A percentile compares a stretch with the other conserved stretches of the same genome.
Evolutionary conservation across 2,113 vertebrate genomes (phyloP).

Genomic region (Grammomys surdaster): DNA sequence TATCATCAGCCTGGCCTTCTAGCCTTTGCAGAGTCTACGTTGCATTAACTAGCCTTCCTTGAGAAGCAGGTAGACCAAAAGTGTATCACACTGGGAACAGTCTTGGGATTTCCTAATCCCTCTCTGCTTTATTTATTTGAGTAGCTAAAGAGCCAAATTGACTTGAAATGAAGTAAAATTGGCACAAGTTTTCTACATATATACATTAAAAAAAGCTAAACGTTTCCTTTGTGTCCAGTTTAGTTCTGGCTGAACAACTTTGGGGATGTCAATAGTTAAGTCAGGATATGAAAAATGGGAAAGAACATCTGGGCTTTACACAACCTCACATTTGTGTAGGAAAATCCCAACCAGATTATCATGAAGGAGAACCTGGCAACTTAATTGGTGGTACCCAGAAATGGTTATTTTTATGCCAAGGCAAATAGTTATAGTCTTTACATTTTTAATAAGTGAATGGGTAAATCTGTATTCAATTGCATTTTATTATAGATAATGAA

Average conservation of each 20-base stretch:
- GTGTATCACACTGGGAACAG: neutral
- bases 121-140: conserved; percentile 25
- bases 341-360: neutral
- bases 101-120: neutral
- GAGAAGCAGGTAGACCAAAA: neutral
- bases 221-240: neutral
- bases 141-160: neutral
- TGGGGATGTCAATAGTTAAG: neutral
- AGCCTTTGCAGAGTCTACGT: neutral
- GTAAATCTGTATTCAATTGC: neutral
- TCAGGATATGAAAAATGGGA: neutral
- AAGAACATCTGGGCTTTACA: neutral
- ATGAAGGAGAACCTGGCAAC: neutral
- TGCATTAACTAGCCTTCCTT: neutral
- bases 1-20: neutral
- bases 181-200: neutral
- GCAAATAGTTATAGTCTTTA: neutral
- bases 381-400: conserved; percentile 14
- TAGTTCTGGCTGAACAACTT: conserved; percentile 4
- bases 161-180: conserved; percentile 12
- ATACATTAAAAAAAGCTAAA: neutral
- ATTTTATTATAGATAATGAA: neutral
- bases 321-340: neutral
- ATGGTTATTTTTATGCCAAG: neutral
- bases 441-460: neutral